These are phyloP conservation scores for Prochilodus magdalenae DNA, from an alignment of 2,113 vertebrate species.

Conservation along the genomic window DNA sequence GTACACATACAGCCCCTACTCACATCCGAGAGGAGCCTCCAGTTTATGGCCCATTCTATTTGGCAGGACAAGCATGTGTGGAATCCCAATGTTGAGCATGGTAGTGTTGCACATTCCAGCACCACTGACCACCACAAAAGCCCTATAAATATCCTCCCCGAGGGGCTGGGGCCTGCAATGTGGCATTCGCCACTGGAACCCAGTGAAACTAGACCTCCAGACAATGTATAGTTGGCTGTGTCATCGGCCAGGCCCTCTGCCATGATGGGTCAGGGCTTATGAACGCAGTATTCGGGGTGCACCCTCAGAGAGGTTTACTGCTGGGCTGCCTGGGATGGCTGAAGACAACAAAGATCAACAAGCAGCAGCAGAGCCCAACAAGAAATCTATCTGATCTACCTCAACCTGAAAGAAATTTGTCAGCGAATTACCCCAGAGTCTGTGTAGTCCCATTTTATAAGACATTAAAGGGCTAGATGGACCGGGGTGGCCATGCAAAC, in stretches of 20 bases:
- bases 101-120: constrained; percentile 52
- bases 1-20: neutral
- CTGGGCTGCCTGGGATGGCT: neutral
- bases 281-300: constrained; percentile 6
- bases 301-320: neutral
- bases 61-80: constrained; percentile 37
- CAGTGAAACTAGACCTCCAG: constrained; percentile 54
- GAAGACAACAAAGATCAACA: neutral
- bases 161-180: constrained; percentile 33
- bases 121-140: constrained; percentile 50
- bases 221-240: constrained; percentile 34
- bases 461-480: neutral
- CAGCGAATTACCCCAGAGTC: neutral
- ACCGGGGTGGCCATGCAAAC: neutral
- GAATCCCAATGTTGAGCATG: constrained; percentile 47
- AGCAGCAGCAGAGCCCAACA: neutral
- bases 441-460: neutral
- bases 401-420: constrained; percentile 22
- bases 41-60: constrained; percentile 32
- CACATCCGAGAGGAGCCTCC: constrained; percentile 15
- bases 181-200: constrained; percentile 44
- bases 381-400: constrained; percentile 6
- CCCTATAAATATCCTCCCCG: constrained; percentile 56
- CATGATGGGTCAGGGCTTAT: constrained; percentile 17
- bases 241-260: constrained; percentile 7